Evolutionary conservation across 2,797 vertebrate species (phyloP).

Genomic region (Mus minutoides): DNA sequence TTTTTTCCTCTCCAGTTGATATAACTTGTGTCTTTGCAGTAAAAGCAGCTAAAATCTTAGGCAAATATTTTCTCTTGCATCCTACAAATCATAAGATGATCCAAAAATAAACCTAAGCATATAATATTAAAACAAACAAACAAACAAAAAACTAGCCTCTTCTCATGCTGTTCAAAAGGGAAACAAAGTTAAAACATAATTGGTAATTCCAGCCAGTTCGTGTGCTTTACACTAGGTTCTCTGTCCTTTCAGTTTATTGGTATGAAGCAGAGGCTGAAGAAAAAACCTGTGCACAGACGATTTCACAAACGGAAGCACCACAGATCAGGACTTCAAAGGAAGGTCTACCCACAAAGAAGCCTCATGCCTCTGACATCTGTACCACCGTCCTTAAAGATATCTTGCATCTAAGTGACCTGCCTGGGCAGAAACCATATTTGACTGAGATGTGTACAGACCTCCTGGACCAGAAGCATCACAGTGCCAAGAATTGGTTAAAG

Average conservation of each 20-base stretch:
- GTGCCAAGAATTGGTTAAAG: neutral
- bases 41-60: neutral
- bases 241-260: constrained; percentile 60
- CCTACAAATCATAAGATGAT: neutral
- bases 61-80: neutral
- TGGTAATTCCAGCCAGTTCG: neutral
- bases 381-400: constrained; percentile 42
- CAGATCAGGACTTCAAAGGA: neutral
- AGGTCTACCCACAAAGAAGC: neutral
- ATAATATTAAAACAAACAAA: neutral
- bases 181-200: neutral
- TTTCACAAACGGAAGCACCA: neutral
- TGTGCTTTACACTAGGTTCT: constrained; percentile 25
- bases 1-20: neutral
- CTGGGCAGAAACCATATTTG: neutral
- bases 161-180: neutral
- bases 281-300: neutral
- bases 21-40: neutral
- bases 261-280: constrained; percentile 22
- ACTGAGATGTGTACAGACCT: neutral
- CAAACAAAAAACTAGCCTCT: too few species aligned
- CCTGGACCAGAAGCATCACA: neutral
- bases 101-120: neutral
- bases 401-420: constrained; percentile 19
- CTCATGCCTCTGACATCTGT: neutral